These are phyloP conservation scores for Pristis pectinata DNA, from an alignment of 2,797 vertebrate species.

Conservation along the genomic window DNA sequence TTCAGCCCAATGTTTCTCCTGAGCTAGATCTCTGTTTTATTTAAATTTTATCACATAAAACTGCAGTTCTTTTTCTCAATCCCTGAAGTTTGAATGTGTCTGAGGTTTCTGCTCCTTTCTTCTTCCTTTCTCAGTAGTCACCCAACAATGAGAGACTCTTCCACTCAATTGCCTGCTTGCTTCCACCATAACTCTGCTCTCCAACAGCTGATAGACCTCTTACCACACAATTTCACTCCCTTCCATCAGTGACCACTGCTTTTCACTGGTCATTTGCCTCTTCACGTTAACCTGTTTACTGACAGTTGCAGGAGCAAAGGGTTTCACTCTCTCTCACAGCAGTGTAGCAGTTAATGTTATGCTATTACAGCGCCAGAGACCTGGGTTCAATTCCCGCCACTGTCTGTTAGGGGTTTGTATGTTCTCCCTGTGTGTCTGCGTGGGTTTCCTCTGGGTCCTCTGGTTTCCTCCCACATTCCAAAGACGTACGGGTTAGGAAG, in stretches of 20 bases:
- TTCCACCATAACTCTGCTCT: neutral
- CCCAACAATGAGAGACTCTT: neutral
- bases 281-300: neutral
- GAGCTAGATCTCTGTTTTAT: neutral
- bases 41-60: neutral
- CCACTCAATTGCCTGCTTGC: neutral
- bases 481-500: too few relatives aligned
- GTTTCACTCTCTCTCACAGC: neutral
- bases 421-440: too few relatives aligned
- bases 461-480: too few relatives aligned
- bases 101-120: neutral
- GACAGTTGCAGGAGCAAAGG: neutral
- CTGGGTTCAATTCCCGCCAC: too few relatives aligned
- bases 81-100: neutral
- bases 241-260: neutral
- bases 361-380: too few relatives aligned
- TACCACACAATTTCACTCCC: neutral
- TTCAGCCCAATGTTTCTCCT: too few relatives aligned
- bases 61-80: neutral
- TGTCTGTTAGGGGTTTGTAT: too few relatives aligned
- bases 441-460: too few relatives aligned
- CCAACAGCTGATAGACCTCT: neutral
- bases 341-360: too few relatives aligned
- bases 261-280: neutral
- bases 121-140: neutral